Evolutionary conservation across 1,140 invertebrate species (phyloP).

Genomic region (Sarcophaga bullata): DNA sequence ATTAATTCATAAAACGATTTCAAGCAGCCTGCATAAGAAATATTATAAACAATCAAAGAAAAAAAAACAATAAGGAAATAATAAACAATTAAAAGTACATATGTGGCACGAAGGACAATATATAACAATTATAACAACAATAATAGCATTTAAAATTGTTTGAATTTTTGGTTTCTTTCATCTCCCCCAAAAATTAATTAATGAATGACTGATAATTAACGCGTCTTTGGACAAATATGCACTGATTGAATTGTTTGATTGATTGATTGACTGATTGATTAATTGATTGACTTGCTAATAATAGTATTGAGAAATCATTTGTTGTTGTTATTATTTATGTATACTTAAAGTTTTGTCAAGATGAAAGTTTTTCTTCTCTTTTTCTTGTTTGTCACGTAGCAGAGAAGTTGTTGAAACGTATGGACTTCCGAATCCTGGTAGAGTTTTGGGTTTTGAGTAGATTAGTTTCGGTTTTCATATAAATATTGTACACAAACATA

Average conservation of each 20-base stretch:
- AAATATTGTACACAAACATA: not conserved
- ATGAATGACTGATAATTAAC: constrained; percentile 14
- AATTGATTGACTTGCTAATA: constrained; percentile 21
- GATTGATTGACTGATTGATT: not conserved
- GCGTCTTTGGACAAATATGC: constrained; percentile 23
- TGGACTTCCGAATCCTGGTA: constrained; percentile 64
- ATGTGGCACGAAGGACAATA: not conserved
- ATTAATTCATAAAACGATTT: no score
- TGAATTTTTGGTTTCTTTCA: constrained; percentile 1
- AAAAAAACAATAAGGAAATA: no score
- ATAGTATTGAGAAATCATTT: constrained; percentile 11
- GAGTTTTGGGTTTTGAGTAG: constrained; percentile 37
- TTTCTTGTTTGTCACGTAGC: constrained; percentile 64
- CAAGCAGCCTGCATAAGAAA: no score
- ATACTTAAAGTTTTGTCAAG: constrained; percentile 65
- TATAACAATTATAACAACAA: not conserved
- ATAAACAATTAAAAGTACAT: not conserved
- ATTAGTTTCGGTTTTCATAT: no score
- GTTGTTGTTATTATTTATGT: constrained; percentile 46
- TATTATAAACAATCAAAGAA: no score
- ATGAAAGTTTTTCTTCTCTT: constrained; percentile 65
- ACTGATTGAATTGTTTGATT: constrained; percentile 15
- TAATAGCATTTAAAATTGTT: constrained; percentile 6
- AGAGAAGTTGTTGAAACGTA: constrained; percentile 60
- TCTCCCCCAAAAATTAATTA: constrained; percentile 3